Conservation (phyloP, 1,140 invertebrate genomes). For the Tetraneura akinire region DNA sequence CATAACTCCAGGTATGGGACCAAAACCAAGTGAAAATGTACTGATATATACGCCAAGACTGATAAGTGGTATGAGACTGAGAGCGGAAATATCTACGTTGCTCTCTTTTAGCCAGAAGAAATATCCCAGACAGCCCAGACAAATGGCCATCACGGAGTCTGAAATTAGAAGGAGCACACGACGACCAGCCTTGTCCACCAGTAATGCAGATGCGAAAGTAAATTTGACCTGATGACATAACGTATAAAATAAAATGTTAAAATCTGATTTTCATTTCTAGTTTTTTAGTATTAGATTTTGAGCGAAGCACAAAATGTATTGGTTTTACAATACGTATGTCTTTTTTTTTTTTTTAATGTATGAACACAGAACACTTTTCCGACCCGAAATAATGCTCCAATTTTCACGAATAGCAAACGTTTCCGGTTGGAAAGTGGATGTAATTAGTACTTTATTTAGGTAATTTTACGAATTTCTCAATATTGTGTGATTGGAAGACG, state of each 20-base stretch:
- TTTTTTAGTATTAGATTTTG: no score
- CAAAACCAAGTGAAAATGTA: constrained; percentile 76
- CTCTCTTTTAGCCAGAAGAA: constrained; percentile 67
- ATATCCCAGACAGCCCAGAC: constrained; percentile 65
- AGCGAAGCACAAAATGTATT: no score
- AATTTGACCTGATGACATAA: constrained; percentile 61
- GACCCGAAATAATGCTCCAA: no score
- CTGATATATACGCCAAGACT: constrained; percentile 75
- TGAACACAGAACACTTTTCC: no score
- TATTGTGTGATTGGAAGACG: no score
- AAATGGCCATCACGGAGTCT: constrained; percentile 65
- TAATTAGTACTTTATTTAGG: no score
- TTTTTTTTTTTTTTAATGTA: no score
- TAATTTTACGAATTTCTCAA: no score
- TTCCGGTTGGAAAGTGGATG: no score
- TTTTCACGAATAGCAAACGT: no score
- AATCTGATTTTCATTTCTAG: not conserved
- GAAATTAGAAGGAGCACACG: constrained; percentile 71
- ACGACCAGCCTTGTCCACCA: constrained; percentile 70
- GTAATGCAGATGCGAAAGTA: constrained; percentile 60
- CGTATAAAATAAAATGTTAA: not conserved
- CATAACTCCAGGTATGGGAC: constrained; percentile 80
- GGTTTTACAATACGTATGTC: no score
- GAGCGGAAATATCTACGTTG: constrained; percentile 60
- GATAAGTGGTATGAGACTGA: constrained; percentile 70